Evolutionary conservation across 2,797 vertebrate species (phyloP).

Genomic region (Chaunax sp.): DNA sequence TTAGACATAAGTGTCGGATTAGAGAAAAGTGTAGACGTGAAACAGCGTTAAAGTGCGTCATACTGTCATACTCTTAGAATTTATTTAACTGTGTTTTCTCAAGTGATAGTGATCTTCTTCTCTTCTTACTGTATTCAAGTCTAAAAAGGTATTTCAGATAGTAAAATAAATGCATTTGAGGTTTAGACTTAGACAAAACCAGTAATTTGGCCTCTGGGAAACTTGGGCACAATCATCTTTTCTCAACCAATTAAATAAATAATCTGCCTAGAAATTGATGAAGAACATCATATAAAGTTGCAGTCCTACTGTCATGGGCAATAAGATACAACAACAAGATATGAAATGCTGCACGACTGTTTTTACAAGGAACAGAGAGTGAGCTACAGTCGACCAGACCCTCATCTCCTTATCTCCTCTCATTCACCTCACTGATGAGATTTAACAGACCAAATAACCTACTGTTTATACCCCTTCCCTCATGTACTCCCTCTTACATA

Average conservation of each 20-base stretch:
- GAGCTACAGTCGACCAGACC: slow-evolving; percentile 17
- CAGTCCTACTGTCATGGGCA: background rate
- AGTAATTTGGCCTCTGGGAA: too few species aligned
- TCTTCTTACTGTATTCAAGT: too few species aligned
- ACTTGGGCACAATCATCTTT: too few species aligned
- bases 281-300: background rate
- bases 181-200: too few species aligned
- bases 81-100: background rate
- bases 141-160: too few species aligned
- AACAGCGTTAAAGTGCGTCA: background rate
- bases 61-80: background rate
- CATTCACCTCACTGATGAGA: slow-evolving; percentile 59
- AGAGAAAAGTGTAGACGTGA: background rate
- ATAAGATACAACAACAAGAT: background rate
- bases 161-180: too few species aligned
- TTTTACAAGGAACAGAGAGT: slow-evolving; percentile 18
- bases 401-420: slow-evolving; percentile 52
- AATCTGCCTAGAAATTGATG: background rate
- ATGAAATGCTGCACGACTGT: slow-evolving; percentile 6
- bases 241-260: background rate
- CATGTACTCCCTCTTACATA: slow-evolving; percentile 3
- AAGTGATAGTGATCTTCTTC: too few species aligned
- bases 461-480: slow-evolving; percentile 19
- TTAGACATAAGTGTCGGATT: background rate
- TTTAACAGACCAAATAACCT: slow-evolving; percentile 41